A percentile compares a stretch with the other conserved stretches of the same genome.
Evolutionary conservation across 2,888 invertebrate genomes (phyloP).

Genomic region (Hylaea fasciaria): DNA sequence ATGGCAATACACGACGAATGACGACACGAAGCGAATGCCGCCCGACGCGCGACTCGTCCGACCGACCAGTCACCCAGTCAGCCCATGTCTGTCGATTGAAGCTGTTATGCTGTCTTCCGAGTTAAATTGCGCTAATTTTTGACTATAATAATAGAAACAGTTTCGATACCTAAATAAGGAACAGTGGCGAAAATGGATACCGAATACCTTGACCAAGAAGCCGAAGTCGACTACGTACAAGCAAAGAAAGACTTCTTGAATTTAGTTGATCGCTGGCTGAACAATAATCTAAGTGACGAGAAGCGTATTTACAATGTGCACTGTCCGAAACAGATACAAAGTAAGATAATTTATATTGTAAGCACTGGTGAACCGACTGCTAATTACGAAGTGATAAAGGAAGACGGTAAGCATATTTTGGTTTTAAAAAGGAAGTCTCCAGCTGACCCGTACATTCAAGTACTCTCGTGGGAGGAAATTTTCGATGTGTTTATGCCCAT

Average conservation of each 20-base stretch:
- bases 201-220: background rate
- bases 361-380: background rate
- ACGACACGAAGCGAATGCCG: too few relatives aligned
- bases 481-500: slow-evolving; percentile 8
- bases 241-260: background rate
- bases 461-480: slow-evolving; percentile 6
- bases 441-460: background rate
- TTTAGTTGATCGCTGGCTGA: slow-evolving; percentile 3
- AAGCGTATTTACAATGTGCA: background rate
- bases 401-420: background rate
- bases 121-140: too few relatives aligned
- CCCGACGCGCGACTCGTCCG: too few relatives aligned
- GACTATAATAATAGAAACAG: too few relatives aligned
- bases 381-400: background rate
- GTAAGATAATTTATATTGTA: background rate
- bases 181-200: too few relatives aligned
- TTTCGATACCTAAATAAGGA: too few relatives aligned
- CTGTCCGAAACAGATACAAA: background rate
- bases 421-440: background rate
- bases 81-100: too few relatives aligned
- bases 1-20: too few relatives aligned
- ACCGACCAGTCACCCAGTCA: too few relatives aligned
- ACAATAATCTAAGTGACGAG: too few relatives aligned
- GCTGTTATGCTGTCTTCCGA: too few relatives aligned
- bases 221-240: slow-evolving; percentile 1